phyloP scores from a whole-genome alignment of 2,888 invertebrate species.

The Agrotis exclamationis region DNA sequence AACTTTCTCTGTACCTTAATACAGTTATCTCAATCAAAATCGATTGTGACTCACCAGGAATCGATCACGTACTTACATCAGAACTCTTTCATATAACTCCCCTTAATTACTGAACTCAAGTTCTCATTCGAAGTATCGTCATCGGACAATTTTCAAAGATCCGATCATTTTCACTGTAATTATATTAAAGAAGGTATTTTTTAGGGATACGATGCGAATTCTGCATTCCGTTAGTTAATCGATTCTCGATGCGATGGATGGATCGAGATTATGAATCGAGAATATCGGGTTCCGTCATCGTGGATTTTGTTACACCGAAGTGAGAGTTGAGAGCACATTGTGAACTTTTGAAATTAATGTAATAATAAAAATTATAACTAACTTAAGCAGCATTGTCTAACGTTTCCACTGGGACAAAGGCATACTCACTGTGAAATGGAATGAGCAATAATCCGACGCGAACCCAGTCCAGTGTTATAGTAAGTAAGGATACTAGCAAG shows the following conservation, averaged over 20 bases:
- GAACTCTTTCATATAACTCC: constrained; percentile 26
- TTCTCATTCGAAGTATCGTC: constrained; percentile 51
- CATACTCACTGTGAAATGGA: too few relatives aligned
- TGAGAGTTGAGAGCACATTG: not conserved
- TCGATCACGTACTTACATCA: constrained; percentile 57
- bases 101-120: constrained; percentile 53
- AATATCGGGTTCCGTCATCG: constrained; percentile 68
- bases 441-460: not conserved
- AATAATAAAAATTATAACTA: too few relatives aligned
- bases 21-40: constrained; percentile 23
- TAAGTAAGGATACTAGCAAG: not conserved
- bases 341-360: too few relatives aligned
- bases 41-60: constrained; percentile 25
- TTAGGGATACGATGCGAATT: constrained; percentile 70
- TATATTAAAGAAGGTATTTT: constrained; percentile 68
- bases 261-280: constrained; percentile 75
- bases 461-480: not conserved
- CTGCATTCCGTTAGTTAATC: constrained; percentile 74
- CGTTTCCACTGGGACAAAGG: not conserved
- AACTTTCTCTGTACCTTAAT: not conserved
- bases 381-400: too few relatives aligned
- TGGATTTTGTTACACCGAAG: constrained; percentile 67
- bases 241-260: constrained; percentile 75
- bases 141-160: constrained; percentile 65
- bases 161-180: constrained; percentile 69